phyloP scores from a whole-genome alignment of 2,888 invertebrate genomes.

The Eledona agricola region DNA sequence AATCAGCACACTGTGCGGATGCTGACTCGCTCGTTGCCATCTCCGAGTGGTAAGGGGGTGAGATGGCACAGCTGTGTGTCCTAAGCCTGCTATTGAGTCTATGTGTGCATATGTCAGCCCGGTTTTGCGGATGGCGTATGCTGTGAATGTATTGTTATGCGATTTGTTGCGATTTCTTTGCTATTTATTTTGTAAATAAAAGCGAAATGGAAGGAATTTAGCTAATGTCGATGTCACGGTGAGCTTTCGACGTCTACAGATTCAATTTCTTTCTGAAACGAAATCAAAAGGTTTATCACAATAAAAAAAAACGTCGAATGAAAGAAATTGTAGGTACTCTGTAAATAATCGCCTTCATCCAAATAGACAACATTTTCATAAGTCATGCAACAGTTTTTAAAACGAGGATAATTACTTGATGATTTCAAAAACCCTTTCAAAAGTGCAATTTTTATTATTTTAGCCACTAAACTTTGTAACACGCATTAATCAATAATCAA shows the following conservation, averaged over 20 bases:
- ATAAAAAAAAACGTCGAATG: constrained; percentile 5
- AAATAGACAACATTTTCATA: no score
- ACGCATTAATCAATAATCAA: no score
- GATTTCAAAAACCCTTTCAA: no score
- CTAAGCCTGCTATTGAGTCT: constrained; percentile 58
- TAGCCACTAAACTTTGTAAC: no score
- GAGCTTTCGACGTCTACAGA: constrained; percentile 33
- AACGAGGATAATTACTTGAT: no score
- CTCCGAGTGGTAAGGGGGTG: constrained; percentile 53
- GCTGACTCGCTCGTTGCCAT: constrained; percentile 40
- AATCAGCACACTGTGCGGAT: constrained; percentile 10
- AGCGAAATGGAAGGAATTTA: constrained; percentile 48
- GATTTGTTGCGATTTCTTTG: constrained; percentile 57
- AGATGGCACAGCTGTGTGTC: constrained; percentile 58
- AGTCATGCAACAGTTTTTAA: no score
- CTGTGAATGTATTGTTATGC: constrained; percentile 53
- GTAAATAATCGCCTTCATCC: no score
- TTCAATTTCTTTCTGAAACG: constrained; percentile 11
- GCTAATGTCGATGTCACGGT: constrained; percentile 50
- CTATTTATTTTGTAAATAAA: constrained; percentile 58
- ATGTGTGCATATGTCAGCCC: constrained; percentile 62
- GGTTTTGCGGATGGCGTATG: constrained; percentile 55
- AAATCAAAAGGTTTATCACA: no score
- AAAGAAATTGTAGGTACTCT: constrained; percentile 1
- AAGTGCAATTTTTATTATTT: no score